Evolutionary conservation across 2,797 vertebrate species (phyloP).

Genomic region (Melanogrammus aeglefinus): DNA sequence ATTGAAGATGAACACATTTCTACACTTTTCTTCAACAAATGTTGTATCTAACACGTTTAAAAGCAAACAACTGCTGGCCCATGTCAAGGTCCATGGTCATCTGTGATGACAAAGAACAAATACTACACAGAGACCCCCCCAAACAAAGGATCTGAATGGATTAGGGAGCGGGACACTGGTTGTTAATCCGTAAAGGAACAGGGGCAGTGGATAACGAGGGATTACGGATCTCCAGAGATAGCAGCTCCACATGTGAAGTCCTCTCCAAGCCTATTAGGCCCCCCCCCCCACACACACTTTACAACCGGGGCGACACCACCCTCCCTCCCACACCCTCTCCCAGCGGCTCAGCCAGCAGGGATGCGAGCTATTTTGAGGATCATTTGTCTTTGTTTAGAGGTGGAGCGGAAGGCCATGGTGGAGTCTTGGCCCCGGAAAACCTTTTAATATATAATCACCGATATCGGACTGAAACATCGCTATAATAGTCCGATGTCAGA

Average conservation of each 20-base stretch:
- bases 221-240: conserved; percentile 59
- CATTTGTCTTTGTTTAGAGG: conserved; percentile 63
- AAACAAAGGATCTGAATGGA: no score
- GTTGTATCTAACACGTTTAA: no score
- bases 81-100: no score
- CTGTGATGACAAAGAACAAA: no score
- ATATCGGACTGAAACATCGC: no score
- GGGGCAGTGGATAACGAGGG: conserved; percentile 59
- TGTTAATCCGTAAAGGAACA: conserved; percentile 32
- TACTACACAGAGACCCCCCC: no score
- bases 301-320: conserved; percentile 60
- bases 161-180: background rate
- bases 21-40: no score
- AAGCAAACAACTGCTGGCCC: no score
- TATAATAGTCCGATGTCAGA: no score
- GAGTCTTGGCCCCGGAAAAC: no score
- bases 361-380: conserved; percentile 68
- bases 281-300: conserved; percentile 55
- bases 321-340: conserved; percentile 58
- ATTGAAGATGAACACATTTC: no score
- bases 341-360: conserved; percentile 67
- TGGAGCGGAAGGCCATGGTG: conserved; percentile 16
- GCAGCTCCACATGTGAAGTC: conserved; percentile 47
- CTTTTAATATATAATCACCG: no score
- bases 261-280: conserved; percentile 56